Conservation (phyloP, 1,140 invertebrate genomes). For the Samia ricini region DNA sequence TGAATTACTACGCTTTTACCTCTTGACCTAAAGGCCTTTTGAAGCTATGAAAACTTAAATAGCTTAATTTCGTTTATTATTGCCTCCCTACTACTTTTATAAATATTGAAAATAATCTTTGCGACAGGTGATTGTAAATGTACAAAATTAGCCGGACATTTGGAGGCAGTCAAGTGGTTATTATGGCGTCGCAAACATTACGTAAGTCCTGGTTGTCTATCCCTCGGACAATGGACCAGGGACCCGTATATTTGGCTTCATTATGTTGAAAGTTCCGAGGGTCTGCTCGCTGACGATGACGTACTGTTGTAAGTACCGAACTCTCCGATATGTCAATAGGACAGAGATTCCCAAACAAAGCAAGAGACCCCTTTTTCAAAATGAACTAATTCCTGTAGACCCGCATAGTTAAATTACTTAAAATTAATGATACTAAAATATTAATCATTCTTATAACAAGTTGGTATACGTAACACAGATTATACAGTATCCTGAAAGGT, state of each 20-base stretch:
- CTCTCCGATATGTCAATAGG: neutral
- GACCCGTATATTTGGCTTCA: constrained; percentile 53
- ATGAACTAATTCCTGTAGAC: neutral
- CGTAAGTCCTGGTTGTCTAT: constrained; percentile 30
- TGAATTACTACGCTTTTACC: too few relatives aligned
- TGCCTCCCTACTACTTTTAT: neutral
- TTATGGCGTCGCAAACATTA: constrained; percentile 25
- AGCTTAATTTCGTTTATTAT: neutral
- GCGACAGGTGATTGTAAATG: constrained; percentile 38
- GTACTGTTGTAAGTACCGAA: constrained; percentile 42
- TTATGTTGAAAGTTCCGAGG: constrained; percentile 49
- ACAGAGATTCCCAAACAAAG: too few relatives aligned
- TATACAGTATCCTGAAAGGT: neutral
- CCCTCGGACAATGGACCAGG: constrained; percentile 43
- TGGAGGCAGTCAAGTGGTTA: constrained; percentile 49
- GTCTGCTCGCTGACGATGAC: constrained; percentile 42
- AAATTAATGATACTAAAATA: neutral
- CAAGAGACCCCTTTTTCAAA: too few relatives aligned
- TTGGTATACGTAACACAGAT: neutral
- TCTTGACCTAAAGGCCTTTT: too few relatives aligned
- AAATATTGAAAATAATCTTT: neutral
- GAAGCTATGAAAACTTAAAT: neutral
- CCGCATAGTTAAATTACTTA: neutral
- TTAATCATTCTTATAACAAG: too few relatives aligned
- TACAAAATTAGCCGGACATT: constrained; percentile 39